These are phyloP conservation scores for Rhincodon typus DNA, from an alignment of 2,797 vertebrate species.

Conservation along the genomic window DNA sequence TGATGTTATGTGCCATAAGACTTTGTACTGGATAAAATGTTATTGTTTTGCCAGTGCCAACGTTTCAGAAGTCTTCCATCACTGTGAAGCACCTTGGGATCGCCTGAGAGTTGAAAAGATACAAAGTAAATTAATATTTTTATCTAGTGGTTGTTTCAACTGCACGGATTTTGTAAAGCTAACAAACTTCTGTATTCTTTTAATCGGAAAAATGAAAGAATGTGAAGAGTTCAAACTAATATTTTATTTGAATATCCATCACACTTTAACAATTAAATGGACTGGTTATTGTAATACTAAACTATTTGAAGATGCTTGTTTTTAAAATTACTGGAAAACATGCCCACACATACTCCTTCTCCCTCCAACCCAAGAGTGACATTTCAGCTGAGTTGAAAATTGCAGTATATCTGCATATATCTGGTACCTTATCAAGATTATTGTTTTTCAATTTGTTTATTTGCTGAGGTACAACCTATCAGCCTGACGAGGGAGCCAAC, in stretches of 20 bases:
- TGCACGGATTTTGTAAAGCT: background rate
- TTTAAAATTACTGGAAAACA: background rate
- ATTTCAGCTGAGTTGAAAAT: background rate
- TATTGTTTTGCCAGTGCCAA: no score
- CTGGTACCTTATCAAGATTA: background rate
- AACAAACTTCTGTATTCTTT: background rate
- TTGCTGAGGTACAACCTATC: no score
- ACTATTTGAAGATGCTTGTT: background rate
- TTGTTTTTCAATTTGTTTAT: no score
- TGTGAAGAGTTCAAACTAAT: background rate
- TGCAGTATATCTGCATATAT: background rate
- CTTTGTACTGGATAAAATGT: background rate
- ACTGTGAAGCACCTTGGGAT: background rate
- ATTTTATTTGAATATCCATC: background rate
- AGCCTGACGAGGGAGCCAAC: no score
- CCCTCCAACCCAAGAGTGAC: background rate
- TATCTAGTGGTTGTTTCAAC: background rate
- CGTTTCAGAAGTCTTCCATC: background rate
- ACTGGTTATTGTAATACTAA: background rate
- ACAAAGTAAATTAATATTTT: background rate
- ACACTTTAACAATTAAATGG: background rate
- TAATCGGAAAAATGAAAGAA: background rate
- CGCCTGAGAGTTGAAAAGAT: background rate
- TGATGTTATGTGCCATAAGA: background rate
- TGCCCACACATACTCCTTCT: background rate